Percentiles rank a stretch among this genome's conserved stretches.
Conservation (phyloP, 1,140 invertebrate genomes). For the Carcinoscorpius rotundicauda region DNA sequence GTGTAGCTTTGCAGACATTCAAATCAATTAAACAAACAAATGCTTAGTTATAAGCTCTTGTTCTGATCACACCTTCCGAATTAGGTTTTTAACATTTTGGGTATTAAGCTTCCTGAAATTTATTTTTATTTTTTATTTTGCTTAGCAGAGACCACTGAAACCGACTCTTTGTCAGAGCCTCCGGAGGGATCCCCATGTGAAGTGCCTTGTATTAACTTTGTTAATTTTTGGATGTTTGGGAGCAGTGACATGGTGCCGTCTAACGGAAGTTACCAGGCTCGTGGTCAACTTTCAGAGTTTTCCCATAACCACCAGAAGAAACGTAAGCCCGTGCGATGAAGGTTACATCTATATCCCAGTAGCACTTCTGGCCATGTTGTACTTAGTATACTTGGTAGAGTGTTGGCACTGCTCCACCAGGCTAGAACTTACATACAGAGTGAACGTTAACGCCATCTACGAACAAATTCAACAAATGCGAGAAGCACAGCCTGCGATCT, state of each 20-base stretch:
- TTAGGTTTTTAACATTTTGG: too few relatives aligned
- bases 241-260: conserved; percentile 63
- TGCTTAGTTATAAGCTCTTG: too few relatives aligned
- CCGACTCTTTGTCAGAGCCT: conserved; percentile 41
- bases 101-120: too few relatives aligned
- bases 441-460: conserved; percentile 42
- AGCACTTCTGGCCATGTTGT: conserved; percentile 64
- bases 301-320: conserved; percentile 29
- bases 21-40: too few relatives aligned
- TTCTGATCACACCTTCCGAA: too few relatives aligned
- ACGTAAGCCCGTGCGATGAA: conserved; percentile 53
- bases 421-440: conserved; percentile 48
- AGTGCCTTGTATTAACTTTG: conserved; percentile 62
- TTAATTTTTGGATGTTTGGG: conserved; percentile 60
- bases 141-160: conserved; percentile 45
- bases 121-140: too few relatives aligned
- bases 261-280: conserved; percentile 53
- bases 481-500: conserved; percentile 59
- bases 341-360: conserved; percentile 74
- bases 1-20: too few relatives aligned
- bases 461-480: conserved; percentile 54
- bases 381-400: conserved; percentile 70
- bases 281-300: conserved; percentile 26
- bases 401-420: conserved; percentile 58
- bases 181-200: conserved; percentile 60